Evolutionary conservation across 2,888 invertebrate species (phyloP).

Genomic region (Sthenelais limicola): DNA sequence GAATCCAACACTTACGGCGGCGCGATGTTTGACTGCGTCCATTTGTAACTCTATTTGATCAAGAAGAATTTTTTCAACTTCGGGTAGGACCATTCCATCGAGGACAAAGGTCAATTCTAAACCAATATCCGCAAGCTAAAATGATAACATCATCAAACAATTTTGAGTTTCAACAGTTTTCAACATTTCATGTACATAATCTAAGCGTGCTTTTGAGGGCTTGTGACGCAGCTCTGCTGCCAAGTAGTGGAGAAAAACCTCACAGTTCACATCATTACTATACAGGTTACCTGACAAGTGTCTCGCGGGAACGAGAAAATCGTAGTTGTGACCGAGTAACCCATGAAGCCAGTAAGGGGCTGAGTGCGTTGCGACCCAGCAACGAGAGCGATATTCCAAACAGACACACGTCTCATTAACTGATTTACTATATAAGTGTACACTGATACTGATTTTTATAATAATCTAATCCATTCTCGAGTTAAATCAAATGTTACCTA

Average conservation of each 20-base stretch:
- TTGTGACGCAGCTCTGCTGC: neutral
- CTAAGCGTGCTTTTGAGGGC: neutral
- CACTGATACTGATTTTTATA: too few relatives aligned
- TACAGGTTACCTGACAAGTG: too few relatives aligned
- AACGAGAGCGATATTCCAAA: too few relatives aligned
- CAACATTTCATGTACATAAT: neutral
- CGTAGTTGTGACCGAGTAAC: neutral
- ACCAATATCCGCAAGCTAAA: slow-evolving; percentile 79
- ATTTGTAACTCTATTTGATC: slow-evolving; percentile 87
- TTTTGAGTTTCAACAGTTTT: neutral
- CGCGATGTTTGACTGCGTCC: slow-evolving; percentile 83
- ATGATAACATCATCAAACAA: slow-evolving; percentile 43
- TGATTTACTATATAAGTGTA: too few relatives aligned
- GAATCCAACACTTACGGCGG: slow-evolving; percentile 64
- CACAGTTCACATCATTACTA: neutral
- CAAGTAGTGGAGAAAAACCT: neutral
- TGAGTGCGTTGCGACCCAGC: too few relatives aligned
- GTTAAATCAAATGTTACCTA: too few relatives aligned
- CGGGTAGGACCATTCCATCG: slow-evolving; percentile 86
- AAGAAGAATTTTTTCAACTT: slow-evolving; percentile 82
- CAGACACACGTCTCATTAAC: too few relatives aligned
- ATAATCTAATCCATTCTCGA: too few relatives aligned
- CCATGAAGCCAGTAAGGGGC: too few relatives aligned
- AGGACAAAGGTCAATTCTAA: slow-evolving; percentile 93
- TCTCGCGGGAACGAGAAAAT: too few relatives aligned